Evolutionary conservation across 2,888 invertebrate species (phyloP).

Genomic region (Torymus auratus): DNA sequence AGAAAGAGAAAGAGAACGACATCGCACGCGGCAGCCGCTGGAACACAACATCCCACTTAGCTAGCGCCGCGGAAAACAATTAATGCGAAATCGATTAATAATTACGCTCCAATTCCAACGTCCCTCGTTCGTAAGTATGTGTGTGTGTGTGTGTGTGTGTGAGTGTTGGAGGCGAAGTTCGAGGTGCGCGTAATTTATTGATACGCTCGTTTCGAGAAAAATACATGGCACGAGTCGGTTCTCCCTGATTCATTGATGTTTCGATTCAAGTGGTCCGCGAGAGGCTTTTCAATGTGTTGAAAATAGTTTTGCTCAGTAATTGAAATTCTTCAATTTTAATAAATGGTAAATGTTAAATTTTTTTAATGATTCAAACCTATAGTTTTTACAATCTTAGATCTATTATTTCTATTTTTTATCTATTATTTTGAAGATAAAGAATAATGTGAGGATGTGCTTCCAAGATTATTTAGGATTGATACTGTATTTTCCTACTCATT

Average conservation of each 20-base stretch:
- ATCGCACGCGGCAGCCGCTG: conserved; percentile 61
- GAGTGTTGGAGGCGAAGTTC: conserved; percentile 8
- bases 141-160: neutral
- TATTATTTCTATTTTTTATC: no score
- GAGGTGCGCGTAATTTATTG: conserved; percentile 25
- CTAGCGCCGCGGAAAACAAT: conserved; percentile 71
- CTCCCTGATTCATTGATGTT: conserved; percentile 24
- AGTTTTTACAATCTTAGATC: no score
- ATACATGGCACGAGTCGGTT: conserved; percentile 10
- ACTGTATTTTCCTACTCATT: no score
- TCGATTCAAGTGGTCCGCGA: conserved; percentile 8
- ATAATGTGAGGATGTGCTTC: no score
- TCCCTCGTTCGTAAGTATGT: neutral
- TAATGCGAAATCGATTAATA: conserved; percentile 75
- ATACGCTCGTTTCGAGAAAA: neutral
- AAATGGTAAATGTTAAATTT: no score
- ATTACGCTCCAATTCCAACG: conserved; percentile 64
- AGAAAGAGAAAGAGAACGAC: neutral
- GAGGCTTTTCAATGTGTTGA: neutral
- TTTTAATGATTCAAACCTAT: no score
- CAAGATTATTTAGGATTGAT: no score
- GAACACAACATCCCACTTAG: conserved; percentile 74
- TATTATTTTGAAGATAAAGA: no score
- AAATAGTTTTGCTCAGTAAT: no score
- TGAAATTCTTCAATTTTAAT: no score